Conservation (phyloP, 1,140 invertebrate species). For the Drosophila truncata region DNA sequence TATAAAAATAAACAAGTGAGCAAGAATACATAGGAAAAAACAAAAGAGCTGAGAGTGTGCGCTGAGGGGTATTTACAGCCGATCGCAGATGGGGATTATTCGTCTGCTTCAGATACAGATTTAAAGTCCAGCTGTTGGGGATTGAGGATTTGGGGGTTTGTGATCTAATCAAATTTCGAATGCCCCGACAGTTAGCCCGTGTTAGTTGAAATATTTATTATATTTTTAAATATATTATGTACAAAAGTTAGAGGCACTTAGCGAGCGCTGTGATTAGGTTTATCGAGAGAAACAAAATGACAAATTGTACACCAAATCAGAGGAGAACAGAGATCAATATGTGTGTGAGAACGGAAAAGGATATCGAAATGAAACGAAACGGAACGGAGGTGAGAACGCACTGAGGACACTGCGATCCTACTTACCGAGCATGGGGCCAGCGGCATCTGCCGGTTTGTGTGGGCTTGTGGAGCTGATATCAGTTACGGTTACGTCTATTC, state of each 20-base stretch:
- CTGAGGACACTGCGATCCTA: conserved; percentile 25
- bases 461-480: conserved; percentile 62
- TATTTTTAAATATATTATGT: conserved; percentile 29
- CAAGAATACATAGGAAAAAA: conserved; percentile 42
- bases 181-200: conserved; percentile 10
- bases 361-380: conserved; percentile 51
- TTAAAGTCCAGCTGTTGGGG: not conserved
- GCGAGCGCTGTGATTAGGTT: conserved; percentile 53
- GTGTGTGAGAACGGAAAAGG: conserved; percentile 39
- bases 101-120: not conserved
- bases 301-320: conserved; percentile 58
- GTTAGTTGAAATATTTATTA: conserved; percentile 33
- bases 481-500: conserved; percentile 73
- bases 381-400: conserved; percentile 55
- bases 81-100: conserved; percentile 23
- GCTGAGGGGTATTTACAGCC: conserved; percentile 43
- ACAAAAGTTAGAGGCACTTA: conserved; percentile 65
- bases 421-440: conserved; percentile 61
- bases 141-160: conserved; percentile 2
- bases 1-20: conserved; percentile 44
- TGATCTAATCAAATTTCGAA: conserved; percentile 16
- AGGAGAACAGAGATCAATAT: conserved; percentile 38
- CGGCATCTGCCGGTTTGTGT: conserved; percentile 38
- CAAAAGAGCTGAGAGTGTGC: conserved; percentile 47
- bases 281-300: conserved; percentile 35